Conservation (phyloP, 2,113 vertebrate species). For the Eleginops maclovinus region DNA sequence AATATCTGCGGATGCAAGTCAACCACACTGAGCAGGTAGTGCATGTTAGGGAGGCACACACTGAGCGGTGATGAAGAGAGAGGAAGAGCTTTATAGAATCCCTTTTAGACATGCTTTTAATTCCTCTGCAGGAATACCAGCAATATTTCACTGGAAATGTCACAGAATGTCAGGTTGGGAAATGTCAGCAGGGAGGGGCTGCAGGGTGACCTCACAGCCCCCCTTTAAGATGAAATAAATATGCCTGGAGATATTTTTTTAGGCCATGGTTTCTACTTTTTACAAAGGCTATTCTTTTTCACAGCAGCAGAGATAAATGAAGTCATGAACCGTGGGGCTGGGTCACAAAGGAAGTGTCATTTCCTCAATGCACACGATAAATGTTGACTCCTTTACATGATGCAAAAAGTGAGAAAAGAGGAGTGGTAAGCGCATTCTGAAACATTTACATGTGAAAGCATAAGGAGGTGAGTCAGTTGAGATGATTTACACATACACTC, state of each 20-base stretch:
- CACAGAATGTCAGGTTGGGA: conserved; percentile 90
- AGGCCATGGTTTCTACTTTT: conserved; percentile 82
- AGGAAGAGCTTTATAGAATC: conserved; percentile 77
- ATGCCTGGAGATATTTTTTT: conserved; percentile 76
- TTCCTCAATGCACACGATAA: conserved; percentile 61
- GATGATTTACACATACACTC: too few species aligned
- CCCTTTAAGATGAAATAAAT: conserved; percentile 87
- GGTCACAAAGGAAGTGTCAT: conserved; percentile 59
- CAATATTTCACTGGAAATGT: conserved; percentile 92
- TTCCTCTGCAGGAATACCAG: conserved; percentile 86
- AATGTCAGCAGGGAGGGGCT: conserved; percentile 84
- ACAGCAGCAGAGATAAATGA: conserved; percentile 85
- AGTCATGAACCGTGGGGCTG: conserved; percentile 83
- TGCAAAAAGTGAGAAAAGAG: conserved; percentile 27
- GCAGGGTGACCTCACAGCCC: conserved; percentile 78
- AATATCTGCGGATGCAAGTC: conserved; percentile 69
- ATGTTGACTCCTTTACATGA: conserved; percentile 66
- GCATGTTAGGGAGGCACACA: conserved; percentile 66
- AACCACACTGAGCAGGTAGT: conserved; percentile 65
- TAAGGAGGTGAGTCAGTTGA: conserved; percentile 30
- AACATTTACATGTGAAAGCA: conserved; percentile 59
- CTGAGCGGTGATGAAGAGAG: conserved; percentile 43
- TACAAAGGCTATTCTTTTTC: conserved; percentile 86
- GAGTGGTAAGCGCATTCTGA: conserved; percentile 22
- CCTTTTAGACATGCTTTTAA: conserved; percentile 87